Percentiles rank a stretch among this genome's conserved stretches.
Conservation (phyloP, 2,888 invertebrate species). For the Sisyra terminalis region DNA sequence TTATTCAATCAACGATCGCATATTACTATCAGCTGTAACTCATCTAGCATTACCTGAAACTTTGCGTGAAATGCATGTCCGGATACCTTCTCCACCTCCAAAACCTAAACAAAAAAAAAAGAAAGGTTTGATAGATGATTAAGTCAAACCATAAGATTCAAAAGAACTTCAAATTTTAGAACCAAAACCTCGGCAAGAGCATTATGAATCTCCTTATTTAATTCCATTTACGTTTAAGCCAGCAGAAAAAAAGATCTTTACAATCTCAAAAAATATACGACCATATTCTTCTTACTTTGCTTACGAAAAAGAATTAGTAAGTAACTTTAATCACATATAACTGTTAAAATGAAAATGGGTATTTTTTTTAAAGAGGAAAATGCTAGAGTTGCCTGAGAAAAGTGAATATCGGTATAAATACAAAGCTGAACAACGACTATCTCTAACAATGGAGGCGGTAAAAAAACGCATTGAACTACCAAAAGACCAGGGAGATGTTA, state of each 20-base stretch:
- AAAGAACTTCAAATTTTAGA: not conserved
- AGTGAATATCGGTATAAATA: slow-evolving; percentile 2
- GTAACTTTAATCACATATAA: not conserved
- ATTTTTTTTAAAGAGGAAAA: slow-evolving; percentile 11
- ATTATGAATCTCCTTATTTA: slow-evolving; percentile 20
- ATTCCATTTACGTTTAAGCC: slow-evolving; percentile 16
- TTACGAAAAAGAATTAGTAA: slow-evolving; percentile 18
- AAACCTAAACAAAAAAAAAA: not conserved
- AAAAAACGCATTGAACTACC: too few relatives aligned
- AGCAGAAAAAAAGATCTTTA: slow-evolving; percentile 16
- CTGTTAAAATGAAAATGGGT: not conserved
- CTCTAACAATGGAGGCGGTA: too few relatives aligned
- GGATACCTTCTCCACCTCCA: slow-evolving; percentile 24
- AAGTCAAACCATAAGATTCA: not conserved
- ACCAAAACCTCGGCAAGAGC: not conserved
- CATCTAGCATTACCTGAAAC: slow-evolving; percentile 23
- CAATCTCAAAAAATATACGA: slow-evolving; percentile 18
- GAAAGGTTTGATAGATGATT: not conserved
- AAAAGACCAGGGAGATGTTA: too few relatives aligned
- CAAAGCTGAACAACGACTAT: not conserved
- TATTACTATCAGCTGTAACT: slow-evolving; percentile 23
- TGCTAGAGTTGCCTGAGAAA: slow-evolving; percentile 13
- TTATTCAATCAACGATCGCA: slow-evolving; percentile 23
- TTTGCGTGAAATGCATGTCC: slow-evolving; percentile 23
- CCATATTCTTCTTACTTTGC: slow-evolving; percentile 23